These are phyloP conservation scores for Drosophila nr. perissopoda DNA, from an alignment of 2,888 invertebrate genomes.

Conservation along the genomic window DNA sequence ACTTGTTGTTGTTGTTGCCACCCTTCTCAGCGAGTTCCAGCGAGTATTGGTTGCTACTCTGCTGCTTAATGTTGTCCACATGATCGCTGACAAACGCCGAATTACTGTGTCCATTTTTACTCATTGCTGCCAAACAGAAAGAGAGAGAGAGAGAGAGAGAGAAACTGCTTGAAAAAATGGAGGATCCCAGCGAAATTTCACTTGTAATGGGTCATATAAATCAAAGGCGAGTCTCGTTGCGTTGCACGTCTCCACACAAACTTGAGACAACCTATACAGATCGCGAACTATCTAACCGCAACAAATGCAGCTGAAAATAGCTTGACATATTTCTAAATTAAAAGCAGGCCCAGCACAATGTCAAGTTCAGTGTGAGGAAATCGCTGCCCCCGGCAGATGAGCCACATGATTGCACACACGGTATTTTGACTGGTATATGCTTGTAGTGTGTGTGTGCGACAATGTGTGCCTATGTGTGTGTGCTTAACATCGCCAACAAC, in stretches of 20 bases:
- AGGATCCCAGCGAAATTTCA: slow-evolving; percentile 32
- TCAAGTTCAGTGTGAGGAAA: slow-evolving; percentile 79
- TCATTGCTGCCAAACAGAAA: slow-evolving; percentile 69
- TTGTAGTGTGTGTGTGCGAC: slow-evolving; percentile 10
- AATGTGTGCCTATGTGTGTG: background rate
- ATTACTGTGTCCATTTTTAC: slow-evolving; percentile 84
- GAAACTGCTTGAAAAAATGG: background rate
- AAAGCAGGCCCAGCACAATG: slow-evolving; percentile 68
- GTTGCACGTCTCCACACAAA: slow-evolving; percentile 2
- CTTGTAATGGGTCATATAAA: slow-evolving; percentile 31
- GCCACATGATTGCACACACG: slow-evolving; percentile 25
- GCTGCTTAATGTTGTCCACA: slow-evolving; percentile 73
- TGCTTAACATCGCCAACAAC: slow-evolving; percentile 32
- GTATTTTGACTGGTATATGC: slow-evolving; percentile 8
- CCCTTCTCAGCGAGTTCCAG: slow-evolving; percentile 84
- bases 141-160: slow-evolving; percentile 1
- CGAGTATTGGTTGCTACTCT: slow-evolving; percentile 68
- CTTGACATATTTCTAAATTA: slow-evolving; percentile 71
- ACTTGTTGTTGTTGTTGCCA: slow-evolving; percentile 56
- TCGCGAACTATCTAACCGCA: slow-evolving; percentile 31
- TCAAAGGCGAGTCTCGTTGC: slow-evolving; percentile 26
- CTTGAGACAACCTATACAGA: slow-evolving; percentile 58
- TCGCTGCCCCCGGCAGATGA: slow-evolving; percentile 47
- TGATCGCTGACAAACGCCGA: slow-evolving; percentile 82
- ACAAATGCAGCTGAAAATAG: slow-evolving; percentile 61